These are phyloP conservation scores for Nansenia antarctica DNA, from an alignment of 2,113 vertebrate genomes.

Conservation along the genomic window DNA sequence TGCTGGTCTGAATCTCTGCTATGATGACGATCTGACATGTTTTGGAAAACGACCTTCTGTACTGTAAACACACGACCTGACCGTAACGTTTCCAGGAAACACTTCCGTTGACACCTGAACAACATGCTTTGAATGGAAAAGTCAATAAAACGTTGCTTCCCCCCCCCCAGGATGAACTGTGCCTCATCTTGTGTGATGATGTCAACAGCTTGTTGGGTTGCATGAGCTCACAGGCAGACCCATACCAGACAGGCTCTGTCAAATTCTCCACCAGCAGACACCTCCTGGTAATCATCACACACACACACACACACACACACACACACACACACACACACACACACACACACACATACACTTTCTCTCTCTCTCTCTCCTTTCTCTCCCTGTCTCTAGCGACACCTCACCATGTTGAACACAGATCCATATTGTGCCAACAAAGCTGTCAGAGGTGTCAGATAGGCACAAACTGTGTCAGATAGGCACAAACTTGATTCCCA, in stretches of 20 bases:
- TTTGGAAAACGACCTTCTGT: slow-evolving; percentile 26
- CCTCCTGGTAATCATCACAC: neutral
- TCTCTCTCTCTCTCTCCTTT: too few species aligned
- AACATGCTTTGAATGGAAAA: neutral
- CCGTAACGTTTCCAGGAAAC: slow-evolving; percentile 18
- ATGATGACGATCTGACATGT: neutral
- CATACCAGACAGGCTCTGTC: slow-evolving; percentile 14
- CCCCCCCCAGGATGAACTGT: neutral
- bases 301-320: neutral
- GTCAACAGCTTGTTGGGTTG: slow-evolving; percentile 6
- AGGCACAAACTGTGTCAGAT: too few species aligned
- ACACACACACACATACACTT: neutral
- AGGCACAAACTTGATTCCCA: too few species aligned
- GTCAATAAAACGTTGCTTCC: neutral
- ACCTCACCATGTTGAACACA: neutral
- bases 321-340: neutral
- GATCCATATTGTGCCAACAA: neutral
- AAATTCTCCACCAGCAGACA: slow-evolving; percentile 6
- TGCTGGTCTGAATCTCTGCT: neutral
- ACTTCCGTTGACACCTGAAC: neutral
- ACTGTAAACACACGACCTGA: neutral
- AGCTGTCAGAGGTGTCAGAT: neutral
- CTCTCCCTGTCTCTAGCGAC: too few species aligned
- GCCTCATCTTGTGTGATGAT: slow-evolving; percentile 18
- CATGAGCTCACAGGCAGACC: neutral